phyloP scores from a whole-genome alignment of 1,140 invertebrate species.

The Chionoecetes opilio region DNA sequence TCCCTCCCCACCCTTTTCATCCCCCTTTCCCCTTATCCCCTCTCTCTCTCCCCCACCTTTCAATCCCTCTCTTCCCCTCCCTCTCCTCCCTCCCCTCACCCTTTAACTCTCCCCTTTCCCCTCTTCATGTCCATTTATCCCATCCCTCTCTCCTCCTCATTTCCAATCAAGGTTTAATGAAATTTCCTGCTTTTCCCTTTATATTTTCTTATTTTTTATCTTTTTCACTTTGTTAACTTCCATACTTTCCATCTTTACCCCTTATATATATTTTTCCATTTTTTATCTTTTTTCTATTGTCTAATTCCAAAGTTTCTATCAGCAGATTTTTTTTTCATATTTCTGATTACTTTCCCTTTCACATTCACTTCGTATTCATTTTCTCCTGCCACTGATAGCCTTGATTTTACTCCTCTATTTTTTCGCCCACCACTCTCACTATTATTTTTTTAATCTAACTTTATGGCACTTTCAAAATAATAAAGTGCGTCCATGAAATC shows the following conservation, averaged over 20 bases:
- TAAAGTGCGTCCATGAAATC: too few relatives aligned
- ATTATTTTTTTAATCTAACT: too few relatives aligned
- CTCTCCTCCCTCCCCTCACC: background rate
- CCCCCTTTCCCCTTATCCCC: background rate
- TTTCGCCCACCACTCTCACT: too few relatives aligned
- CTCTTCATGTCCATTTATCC: background rate
- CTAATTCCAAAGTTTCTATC: background rate
- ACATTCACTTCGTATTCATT: background rate
- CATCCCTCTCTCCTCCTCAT: background rate
- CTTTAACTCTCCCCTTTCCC: background rate
- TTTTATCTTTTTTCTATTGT: background rate
- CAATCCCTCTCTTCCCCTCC: too few relatives aligned
- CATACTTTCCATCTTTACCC: background rate
- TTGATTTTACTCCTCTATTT: too few relatives aligned
- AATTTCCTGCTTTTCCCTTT: background rate
- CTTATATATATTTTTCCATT: background rate
- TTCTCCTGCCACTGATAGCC: background rate
- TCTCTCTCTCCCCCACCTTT: background rate
- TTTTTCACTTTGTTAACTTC: background rate
- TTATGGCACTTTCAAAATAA: too few relatives aligned
- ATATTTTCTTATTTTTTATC: background rate
- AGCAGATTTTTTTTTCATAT: background rate
- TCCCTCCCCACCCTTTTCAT: background rate
- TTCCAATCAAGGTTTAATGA: background rate
- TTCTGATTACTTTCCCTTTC: background rate